Conservation (phyloP, 2,113 vertebrate species). For the Collichthys lucidus region DNA sequence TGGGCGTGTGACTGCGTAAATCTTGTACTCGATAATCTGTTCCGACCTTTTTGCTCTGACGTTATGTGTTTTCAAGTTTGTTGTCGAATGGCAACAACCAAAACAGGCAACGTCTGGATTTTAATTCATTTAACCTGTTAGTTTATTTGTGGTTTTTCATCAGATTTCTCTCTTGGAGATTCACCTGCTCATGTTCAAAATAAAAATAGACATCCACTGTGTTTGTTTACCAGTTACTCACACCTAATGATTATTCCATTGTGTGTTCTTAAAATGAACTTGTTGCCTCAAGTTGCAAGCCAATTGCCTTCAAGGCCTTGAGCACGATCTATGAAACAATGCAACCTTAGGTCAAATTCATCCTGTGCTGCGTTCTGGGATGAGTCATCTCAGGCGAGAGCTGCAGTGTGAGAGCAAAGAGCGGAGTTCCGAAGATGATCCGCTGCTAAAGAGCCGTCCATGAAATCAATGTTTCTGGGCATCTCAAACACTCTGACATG, state of each 20-base stretch:
- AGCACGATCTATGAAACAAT: not conserved
- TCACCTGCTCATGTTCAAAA: not conserved
- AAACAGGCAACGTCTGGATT: not conserved
- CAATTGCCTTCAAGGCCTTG: not conserved
- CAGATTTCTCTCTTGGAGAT: not conserved
- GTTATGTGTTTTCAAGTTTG: not conserved
- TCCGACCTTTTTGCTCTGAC: not conserved
- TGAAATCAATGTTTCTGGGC: not conserved
- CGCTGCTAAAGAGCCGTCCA: not conserved
- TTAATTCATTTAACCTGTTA: not conserved
- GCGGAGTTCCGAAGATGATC: not conserved
- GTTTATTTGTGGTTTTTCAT: not conserved
- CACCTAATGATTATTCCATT: not conserved
- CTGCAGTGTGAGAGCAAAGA: not conserved
- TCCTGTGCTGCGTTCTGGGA: not conserved
- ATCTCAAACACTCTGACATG: not conserved
- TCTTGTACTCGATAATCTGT: too few relatives aligned
- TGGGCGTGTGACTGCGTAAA: too few relatives aligned
- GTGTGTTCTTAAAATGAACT: slow-evolving; percentile 2
- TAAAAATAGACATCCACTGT: not conserved
- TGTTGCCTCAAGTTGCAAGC: not conserved
- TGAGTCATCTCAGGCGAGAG: not conserved
- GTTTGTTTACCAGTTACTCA: not conserved
- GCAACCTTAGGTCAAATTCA: not conserved
- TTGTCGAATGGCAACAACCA: not conserved